These are phyloP conservation scores for Epinephelus coioides DNA, from an alignment of 2,797 vertebrate genomes.

Conservation along the genomic window DNA sequence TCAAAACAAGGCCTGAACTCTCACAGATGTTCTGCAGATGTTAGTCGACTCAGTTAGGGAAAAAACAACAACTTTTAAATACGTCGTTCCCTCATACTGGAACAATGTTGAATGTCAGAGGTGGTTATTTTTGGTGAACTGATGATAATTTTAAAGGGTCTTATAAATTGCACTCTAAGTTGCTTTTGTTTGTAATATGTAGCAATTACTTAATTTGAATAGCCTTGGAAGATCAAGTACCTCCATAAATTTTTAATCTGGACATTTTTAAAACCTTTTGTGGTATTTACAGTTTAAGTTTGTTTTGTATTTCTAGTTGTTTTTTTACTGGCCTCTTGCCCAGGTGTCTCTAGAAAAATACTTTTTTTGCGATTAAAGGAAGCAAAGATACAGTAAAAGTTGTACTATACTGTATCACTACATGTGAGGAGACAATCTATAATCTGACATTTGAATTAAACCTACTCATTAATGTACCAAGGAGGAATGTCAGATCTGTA, in stretches of 20 bases:
- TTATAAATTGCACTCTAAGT: not conserved
- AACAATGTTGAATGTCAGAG: not conserved
- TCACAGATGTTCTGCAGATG: slow-evolving; percentile 1
- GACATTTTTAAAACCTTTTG: not conserved
- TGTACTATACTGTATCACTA: not conserved
- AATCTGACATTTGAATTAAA: not conserved
- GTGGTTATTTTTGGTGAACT: not conserved
- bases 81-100: not conserved
- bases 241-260: too few species aligned
- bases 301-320: not conserved
- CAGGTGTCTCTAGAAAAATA: not conserved
- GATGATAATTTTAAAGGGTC: not conserved
- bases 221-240: not conserved
- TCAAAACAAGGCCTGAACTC: not conserved
- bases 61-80: not conserved
- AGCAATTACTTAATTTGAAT: not conserved
- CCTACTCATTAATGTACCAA: not conserved
- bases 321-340: not conserved
- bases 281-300: not conserved
- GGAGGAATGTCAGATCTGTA: not conserved
- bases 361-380: not conserved
- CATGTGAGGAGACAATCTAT: not conserved
- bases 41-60: not conserved
- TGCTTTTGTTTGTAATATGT: not conserved
- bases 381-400: not conserved